phyloP scores from a whole-genome alignment of 2,797 vertebrate species.

The Clarias laeviceps region DNA sequence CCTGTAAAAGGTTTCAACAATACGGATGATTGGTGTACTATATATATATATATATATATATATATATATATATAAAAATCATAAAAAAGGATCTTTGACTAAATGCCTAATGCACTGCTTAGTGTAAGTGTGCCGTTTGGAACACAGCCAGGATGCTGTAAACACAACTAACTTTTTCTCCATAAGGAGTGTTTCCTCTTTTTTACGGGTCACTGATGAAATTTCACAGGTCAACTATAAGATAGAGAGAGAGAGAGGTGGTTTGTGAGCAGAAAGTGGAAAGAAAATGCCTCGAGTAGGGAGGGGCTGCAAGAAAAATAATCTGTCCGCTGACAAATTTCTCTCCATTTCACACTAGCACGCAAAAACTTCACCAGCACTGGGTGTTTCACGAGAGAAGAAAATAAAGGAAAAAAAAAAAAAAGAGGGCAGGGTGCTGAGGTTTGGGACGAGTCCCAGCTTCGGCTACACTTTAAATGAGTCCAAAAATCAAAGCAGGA shows the following conservation, averaged over 20 bases:
- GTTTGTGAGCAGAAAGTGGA: neutral
- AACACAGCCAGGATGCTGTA: neutral
- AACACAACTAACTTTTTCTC: neutral
- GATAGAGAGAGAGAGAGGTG: neutral
- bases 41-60: too few species aligned
- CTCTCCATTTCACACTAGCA: slow-evolving; percentile 37
- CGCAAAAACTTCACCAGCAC: neutral
- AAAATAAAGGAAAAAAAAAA: too few species aligned
- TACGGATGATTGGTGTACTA: too few species aligned
- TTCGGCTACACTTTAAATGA: neutral
- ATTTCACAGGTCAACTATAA: neutral
- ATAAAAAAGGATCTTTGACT: neutral
- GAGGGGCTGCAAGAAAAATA: slow-evolving; percentile 20
- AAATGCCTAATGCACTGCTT: neutral
- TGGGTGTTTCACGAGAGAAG: neutral
- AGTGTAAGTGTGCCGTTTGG: neutral
- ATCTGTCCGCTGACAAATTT: slow-evolving; percentile 23
- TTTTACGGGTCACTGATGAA: neutral
- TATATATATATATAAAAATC: too few species aligned
- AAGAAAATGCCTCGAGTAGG: neutral
- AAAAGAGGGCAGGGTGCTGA: neutral
- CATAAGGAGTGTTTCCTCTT: neutral
- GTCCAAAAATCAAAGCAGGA: neutral
- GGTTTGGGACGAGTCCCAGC: slow-evolving; percentile 6
- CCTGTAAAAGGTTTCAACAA: too few species aligned